Base-by-base conservation (phyloP, 2,113 vertebrate species). In the Scomber japonicus region DNA sequence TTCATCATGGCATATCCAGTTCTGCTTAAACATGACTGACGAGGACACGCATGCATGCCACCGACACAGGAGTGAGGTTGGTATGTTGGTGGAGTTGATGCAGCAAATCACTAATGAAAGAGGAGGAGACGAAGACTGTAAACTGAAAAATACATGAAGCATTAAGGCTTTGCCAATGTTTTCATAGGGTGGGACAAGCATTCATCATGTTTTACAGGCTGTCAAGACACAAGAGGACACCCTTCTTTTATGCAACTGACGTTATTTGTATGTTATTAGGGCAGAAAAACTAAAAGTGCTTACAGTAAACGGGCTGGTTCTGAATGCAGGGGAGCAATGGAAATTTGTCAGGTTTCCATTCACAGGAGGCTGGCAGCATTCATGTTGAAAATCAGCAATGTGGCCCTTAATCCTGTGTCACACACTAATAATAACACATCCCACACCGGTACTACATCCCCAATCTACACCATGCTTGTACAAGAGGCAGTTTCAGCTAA, bases 391-490 rank as follows among this genome's bases (percentile, higher is more conserved):
- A 59, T 3, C 27, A 62, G 44, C 64, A 27, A 40, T 40, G 44
- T 14, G 24, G 48, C 31, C 21, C 11, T 46, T 54, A 60, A 48
- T 46, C 35, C 54, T 73, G 65, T 12, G 30, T 54, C 16, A 59
- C 57, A 17, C 66, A 49, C 31, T 9, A 40, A 40, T 53, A 55
- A 51, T 15, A 44, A 63, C 70, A 74, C 40, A 73, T 64, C 66
- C 75, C 45, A 71, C 63, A 80, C 80, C 54, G 67, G 64, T 49
- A 7, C 63, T 30, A 71, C 68, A 82, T 61, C 48, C 63, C 53
- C 9, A 57, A 59, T 57, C 46, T 27, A 46, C 54, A 62, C 44
- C 40, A 70, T 49, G 19, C 59, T 66, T 48, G 74, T 40, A 64
- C 65, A 60, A 55, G 35, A 62, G n/a, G 51, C 51, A 55, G 44